A percentile compares a stretch with the other conserved stretches of the same genome.
These are phyloP conservation scores for Saccopteryx leptura DNA, from an alignment of 2,113 vertebrate species.

Conservation along the genomic window DNA sequence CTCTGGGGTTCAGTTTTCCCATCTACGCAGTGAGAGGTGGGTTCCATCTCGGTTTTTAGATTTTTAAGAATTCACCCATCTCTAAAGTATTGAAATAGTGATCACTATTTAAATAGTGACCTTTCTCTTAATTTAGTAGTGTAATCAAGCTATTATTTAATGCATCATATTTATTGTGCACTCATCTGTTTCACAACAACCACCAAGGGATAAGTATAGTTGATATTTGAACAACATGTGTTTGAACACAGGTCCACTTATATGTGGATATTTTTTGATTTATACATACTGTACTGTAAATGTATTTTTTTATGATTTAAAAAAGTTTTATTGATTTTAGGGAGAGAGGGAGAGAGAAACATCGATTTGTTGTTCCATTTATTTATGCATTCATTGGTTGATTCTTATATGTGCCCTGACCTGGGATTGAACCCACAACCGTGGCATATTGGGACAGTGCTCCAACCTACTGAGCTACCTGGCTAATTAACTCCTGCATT, in stretches of 20 bases:
- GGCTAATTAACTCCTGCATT: neutral
- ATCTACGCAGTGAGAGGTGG: neutral
- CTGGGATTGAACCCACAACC: no score
- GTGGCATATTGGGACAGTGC: no score
- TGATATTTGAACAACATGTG: neutral
- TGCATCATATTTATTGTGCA: neutral
- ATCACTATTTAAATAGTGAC: neutral
- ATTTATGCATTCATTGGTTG: no score
- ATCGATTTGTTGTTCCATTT: no score
- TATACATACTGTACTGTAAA: neutral
- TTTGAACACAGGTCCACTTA: neutral
- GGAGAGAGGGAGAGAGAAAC: no score
- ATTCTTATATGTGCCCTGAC: no score
- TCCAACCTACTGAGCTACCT: no score
- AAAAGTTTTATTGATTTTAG: neutral
- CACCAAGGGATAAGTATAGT: neutral
- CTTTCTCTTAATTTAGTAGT: neutral
- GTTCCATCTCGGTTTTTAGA: neutral
- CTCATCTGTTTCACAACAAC: neutral
- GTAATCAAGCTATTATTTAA: neutral
- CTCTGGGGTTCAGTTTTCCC: neutral
- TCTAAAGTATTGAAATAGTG: neutral
- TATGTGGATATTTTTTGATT: neutral
- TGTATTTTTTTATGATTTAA: neutral
- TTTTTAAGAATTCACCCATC: neutral